Percentiles rank a stretch among this genome's conserved stretches.
phyloP scores from a whole-genome alignment of 2,113 vertebrate species.

The Struthidea cinerea region DNA sequence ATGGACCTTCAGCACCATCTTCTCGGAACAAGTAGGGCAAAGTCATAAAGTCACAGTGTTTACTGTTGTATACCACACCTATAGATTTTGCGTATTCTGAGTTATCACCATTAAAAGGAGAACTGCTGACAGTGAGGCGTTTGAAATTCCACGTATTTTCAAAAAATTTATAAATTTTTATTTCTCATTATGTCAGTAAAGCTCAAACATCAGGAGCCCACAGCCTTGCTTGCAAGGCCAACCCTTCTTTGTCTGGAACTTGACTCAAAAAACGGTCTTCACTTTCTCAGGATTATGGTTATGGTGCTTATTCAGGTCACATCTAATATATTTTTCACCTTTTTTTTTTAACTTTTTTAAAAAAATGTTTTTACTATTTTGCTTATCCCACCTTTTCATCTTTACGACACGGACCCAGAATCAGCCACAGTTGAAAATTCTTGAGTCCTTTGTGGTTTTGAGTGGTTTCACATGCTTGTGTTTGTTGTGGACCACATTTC shows the following conservation, averaged over 20 bases:
- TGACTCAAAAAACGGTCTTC: not conserved
- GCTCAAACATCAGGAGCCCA: not conserved
- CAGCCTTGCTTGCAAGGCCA: not conserved
- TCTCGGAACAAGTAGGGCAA: not conserved
- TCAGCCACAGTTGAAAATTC: not conserved
- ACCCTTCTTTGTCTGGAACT: not conserved
- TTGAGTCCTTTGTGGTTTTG: not conserved
- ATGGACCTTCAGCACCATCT: not conserved
- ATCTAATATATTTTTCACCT: not conserved
- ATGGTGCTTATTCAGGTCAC: not conserved
- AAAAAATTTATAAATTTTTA: not conserved
- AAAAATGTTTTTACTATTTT: not conserved
- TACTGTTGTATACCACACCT: not conserved
- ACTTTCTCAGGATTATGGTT: not conserved
- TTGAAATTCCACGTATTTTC: not conserved
- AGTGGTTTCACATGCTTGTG: not conserved
- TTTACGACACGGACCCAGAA: not conserved
- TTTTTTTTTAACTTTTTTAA: fast-evolving
- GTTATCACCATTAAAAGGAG: not conserved
- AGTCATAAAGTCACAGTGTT: not conserved
- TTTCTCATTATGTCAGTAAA: not conserved
- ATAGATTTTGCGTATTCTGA: fast-evolving
- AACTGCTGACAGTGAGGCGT: not conserved
- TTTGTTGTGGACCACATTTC: not conserved
- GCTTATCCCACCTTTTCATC: not conserved